Base-by-base conservation (phyloP, 2,797 vertebrate species). In the Muscicapa comitata region DNA sequence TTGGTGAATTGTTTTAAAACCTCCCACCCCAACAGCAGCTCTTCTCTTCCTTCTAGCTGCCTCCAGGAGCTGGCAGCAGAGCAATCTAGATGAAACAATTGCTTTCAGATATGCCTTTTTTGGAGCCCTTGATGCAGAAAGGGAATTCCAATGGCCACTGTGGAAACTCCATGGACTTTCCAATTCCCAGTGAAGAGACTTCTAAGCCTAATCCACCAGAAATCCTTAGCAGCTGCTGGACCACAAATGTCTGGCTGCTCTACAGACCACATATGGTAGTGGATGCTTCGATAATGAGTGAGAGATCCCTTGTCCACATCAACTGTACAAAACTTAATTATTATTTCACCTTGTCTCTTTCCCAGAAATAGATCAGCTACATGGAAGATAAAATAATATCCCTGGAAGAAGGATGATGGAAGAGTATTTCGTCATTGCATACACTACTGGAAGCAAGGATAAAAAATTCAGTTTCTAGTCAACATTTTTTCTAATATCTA, bases 201-300 rank as follows among this genome's bases (percentile, higher is more conserved):
- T 57, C 57, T 77, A 89, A 92, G 21, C 29, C 73, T 92, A 81
- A 91, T 87, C 80, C 61, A 85, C 90, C 73, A 94, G 68, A 95
- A 92, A 94, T 90, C 91, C 17, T 1, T 77, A 91, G 86, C 96
- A 97, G 94, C 91, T 97, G 95, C 78, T 90, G 86, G 88, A 90
- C 71, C 81, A 86, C 81, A 94, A 96, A 94, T 55, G 35, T 88
- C 93, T 96, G 96, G 94, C 95, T 94, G 54, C 63, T 95, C 94
- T 93, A 70, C 76, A 93, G 80, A 63, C 90, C 79, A 81, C 94
- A 95, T 89, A 95, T 91, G 94, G 90, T 78, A 89, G 76, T 50
- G 93, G 84, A 95, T 93, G 79, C 73, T 94, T 90, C 4, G 0
- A 53, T 94, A 94, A 93, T 93, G 92, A 94, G 71, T 28, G 66